A percentile compares a stretch with the other conserved stretches of the same genome.
phyloP scores from a whole-genome alignment of 2,113 vertebrate genomes.

The Bufo gargarizans region DNA sequence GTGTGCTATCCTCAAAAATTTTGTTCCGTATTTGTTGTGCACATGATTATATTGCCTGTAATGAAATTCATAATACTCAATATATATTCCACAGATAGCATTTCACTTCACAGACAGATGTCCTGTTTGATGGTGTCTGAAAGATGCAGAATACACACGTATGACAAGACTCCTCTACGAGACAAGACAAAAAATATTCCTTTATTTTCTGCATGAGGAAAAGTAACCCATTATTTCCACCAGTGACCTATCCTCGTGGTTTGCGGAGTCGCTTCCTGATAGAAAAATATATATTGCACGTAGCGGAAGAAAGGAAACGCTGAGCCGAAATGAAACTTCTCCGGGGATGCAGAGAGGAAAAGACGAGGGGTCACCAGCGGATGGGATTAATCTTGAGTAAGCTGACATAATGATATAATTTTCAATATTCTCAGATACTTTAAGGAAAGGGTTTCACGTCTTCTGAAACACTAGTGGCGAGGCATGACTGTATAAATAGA shows the following conservation, averaged over 20 bases:
- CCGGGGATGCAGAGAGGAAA: slow-evolving; percentile 69
- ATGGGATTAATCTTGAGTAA: slow-evolving; percentile 71
- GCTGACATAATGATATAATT: slow-evolving; percentile 68
- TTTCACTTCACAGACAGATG: slow-evolving; percentile 22
- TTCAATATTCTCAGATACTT: slow-evolving; percentile 73
- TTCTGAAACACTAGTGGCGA: slow-evolving; percentile 72
- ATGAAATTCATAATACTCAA: slow-evolving; percentile 42
- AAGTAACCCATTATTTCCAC: slow-evolving; percentile 35
- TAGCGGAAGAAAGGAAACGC: not conserved
- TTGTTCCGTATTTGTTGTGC: not conserved
- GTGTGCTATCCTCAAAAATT: slow-evolving; percentile 10
- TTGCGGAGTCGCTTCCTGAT: slow-evolving; percentile 23
- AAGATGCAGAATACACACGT: slow-evolving; percentile 63
- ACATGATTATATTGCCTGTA: not conserved
- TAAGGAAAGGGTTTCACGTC: slow-evolving; percentile 70
- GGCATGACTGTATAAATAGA: slow-evolving; percentile 74
- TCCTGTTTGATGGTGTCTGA: slow-evolving; percentile 66
- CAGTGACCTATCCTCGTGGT: slow-evolving; percentile 35
- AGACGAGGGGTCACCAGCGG: slow-evolving; percentile 70
- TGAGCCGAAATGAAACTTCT: slow-evolving; percentile 70
- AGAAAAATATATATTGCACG: slow-evolving; percentile 48
- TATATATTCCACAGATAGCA: slow-evolving; percentile 41
- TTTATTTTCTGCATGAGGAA: slow-evolving; percentile 39
- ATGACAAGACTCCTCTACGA: slow-evolving; percentile 68
- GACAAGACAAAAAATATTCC: slow-evolving; percentile 6